Base-by-base conservation (phyloP, 2,113 vertebrate species). In the Nicator chloris region DNA sequence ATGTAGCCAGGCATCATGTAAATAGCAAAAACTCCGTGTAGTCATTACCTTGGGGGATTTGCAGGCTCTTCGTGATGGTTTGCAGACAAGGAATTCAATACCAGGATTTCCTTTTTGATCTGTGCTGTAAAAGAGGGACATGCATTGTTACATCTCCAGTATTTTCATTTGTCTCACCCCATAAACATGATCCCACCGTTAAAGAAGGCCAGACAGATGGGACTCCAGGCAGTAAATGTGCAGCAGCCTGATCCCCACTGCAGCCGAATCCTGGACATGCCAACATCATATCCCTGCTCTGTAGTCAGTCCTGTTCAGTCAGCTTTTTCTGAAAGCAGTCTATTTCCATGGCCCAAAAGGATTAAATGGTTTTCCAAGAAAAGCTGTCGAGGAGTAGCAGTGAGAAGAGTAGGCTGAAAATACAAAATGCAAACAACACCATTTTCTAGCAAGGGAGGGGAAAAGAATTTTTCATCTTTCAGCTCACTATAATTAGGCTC, bases 341-440 rank as follows among this genome's bases (percentile, higher is more conserved):
- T 15, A 26, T 88, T 93, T 81, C 82, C 76, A 28, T 50, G 82
- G 56, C 68, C 86, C 73, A 63, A 86, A 92, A 78, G 72, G 91
- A 92, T 94, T 92, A 84, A 90, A 86, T 75, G 88, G 77, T 86
- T 95, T 94, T 95, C 94, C 56, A 88, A 96, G 95, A 96, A 97
- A 96, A 93, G 47, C 88, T 83, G 51, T 93, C 56, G 51, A 95
- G 95, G 92, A 96, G 81, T 70, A 83, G 33, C 37, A 42, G 64
- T 44, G 72, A 84, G 72, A 59, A 73, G 72, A 83, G 60, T 5
- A 61, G 37, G 40, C 69, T 84, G 80, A 63, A 94, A 88, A 86
- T 66, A 8, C 40, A 64, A 83, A 92, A 33, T 56, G 53, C 45
- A 65, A 81, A 42, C 86, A 39, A 39, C 66, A 35, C 30, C 4